Base-by-base conservation (phyloP, 2,888 invertebrate genomes). In the Drosophila bunnanda region DNA sequence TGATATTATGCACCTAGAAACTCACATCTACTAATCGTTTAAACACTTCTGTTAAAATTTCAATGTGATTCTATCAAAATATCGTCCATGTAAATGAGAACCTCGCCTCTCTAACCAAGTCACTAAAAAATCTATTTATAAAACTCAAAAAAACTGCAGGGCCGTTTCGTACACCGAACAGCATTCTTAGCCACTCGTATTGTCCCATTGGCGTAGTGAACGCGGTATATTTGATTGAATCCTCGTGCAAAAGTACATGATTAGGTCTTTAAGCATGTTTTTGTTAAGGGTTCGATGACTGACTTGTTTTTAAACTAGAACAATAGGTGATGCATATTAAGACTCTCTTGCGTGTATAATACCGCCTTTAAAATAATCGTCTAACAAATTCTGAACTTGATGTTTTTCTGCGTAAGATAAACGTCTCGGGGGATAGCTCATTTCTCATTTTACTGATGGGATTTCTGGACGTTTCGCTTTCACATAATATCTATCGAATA, bases 231-330 rank as follows among this genome's bases (percentile, higher is more conserved):
- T 36, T 36, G 15, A 36, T 7, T 36, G 36, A 36, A 5, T 36
- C 15, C 36, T 55, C 20, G 13, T 41, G 41, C 55, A 55, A 20
- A 9, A 32, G 20, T 12, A 56, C 43, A 12, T 32, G 22, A 15
- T n/a, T n/a, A 56, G 44, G 44, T 44, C 44, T 44, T 44, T 43
- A 15, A 22, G 17, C 30, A 48, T 48, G 2, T 48, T 53, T 36
- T 53, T 36, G 53, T 53, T 38, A n/a, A n/a, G 25, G n/a, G 25
- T 53, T 12, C 25, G 25, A 38, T 53, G 38, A 15, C 52, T 32
- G 10, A 48, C 30, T n/a, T n/a, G n/a, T 48, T 48, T 17, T 48
- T 30, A 17, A 17, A 39, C 39, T 17, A 39, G 39, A 39, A 39
- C 39, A 17, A 39, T 39, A 17, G 39, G 39, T 38, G 9, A 38